Conservation (phyloP, 1,140 invertebrate species). For the Leguminivora glycinivorella region DNA sequence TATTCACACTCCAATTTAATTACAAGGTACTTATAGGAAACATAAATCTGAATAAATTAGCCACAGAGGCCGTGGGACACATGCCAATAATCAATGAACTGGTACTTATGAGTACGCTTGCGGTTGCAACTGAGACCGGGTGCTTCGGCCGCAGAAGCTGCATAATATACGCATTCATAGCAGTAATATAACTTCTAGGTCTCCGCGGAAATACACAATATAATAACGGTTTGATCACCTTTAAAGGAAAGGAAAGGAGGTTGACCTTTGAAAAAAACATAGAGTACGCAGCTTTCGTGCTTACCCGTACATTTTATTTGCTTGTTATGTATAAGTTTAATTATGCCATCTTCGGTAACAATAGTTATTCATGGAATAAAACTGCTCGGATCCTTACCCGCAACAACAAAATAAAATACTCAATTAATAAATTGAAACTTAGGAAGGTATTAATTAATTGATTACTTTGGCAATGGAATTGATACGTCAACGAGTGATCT, state of each 20-base stretch:
- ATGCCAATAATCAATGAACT: slow-evolving; percentile 1
- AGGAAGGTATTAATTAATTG: background rate
- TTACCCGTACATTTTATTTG: too few relatives aligned
- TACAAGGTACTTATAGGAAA: background rate
- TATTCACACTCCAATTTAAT: background rate
- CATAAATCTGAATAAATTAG: background rate
- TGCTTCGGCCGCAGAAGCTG: background rate
- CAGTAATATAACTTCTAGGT: too few relatives aligned
- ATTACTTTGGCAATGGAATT: background rate
- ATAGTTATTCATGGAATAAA: too few relatives aligned
- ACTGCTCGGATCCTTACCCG: background rate
- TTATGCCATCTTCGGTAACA: too few relatives aligned
- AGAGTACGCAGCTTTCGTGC: too few relatives aligned
- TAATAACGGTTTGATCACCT: too few relatives aligned
- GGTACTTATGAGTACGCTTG: background rate
- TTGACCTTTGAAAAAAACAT: too few relatives aligned
- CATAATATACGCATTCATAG: background rate
- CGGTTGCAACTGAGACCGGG: background rate
- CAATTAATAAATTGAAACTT: background rate
- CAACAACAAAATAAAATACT: background rate
- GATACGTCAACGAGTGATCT: too few relatives aligned
- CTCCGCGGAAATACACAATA: too few relatives aligned
- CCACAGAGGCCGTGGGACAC: background rate
- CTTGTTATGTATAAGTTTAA: too few relatives aligned
- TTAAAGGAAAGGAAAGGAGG: too few relatives aligned